Base-by-base conservation (phyloP, 2,797 vertebrate species). In the Numenius phaeopus region DNA sequence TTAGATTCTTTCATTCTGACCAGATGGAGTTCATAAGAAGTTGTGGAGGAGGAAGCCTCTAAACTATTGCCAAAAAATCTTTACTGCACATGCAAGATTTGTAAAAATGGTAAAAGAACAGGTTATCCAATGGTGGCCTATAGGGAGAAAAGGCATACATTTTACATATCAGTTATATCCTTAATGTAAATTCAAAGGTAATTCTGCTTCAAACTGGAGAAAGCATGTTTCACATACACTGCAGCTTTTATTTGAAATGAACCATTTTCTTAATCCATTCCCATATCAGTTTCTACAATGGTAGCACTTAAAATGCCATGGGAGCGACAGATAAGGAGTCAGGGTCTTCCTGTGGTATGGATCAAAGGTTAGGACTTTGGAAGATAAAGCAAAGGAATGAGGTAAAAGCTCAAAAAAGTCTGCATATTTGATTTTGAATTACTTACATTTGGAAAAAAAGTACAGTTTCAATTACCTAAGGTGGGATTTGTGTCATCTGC, bases 1-100 rank as follows among this genome's bases (percentile, higher is more conserved):
- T 85, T 84, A 90, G 49, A 72, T 94, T 83, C 73, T 87, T 95
- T 96, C 61, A 59, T 86, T 88, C 67, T 94, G 70, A 20, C 94
- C 96, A 97, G 90, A 96, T 94, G 89, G 82, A 93, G 30, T 87
- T 96, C 70, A 87, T 97, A 93, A 92, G 90, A 90, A 81, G 17
- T 44, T 61, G 40, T 64, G 79, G 49, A 73, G 90, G 89, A 95
- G 77, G 67, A 95, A 92, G 7, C 29, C 49, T 96, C 84, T 97
- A 72, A 95, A 94, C 40, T 92, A 6, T 66, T 95, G 96, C 96
- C 95, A 96, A 96, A 92, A 93, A 67, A 69, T 75, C 64, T 96
- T 96, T 83, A 61, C 16, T 94, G 61, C 75, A 85, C 54, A 47
- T 80, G 58, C 50, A 96, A 75, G 71, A 70, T 58, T 83, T 93